phyloP scores from a whole-genome alignment of 2,888 invertebrate genomes.

The Stenichneumon culpator region DNA sequence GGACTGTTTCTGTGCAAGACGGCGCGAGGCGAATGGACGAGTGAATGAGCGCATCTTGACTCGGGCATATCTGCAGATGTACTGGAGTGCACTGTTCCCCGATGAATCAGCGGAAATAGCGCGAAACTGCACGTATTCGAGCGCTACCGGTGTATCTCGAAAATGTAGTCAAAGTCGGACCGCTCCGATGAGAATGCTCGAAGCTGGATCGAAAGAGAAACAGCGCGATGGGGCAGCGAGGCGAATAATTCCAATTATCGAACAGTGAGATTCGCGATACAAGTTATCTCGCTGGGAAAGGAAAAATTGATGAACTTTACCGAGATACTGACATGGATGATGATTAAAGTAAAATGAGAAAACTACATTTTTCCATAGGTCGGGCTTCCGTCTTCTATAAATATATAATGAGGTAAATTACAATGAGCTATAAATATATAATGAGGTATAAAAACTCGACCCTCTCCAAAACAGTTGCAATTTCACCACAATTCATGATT shows the following conservation, averaged over 20 bases:
- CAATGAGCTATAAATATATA: too few species aligned
- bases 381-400: background rate
- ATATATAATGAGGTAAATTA: too few species aligned
- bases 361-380: background rate
- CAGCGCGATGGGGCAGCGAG: background rate
- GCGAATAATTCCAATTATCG: background rate
- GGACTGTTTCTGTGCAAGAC: slow-evolving; percentile 6
- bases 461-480: too few species aligned
- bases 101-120: slow-evolving; percentile 41
- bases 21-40: slow-evolving; percentile 45
- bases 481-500: too few species aligned
- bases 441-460: too few species aligned
- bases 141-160: slow-evolving; percentile 40
- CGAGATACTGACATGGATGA: background rate
- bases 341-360: background rate
- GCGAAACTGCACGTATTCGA: background rate
- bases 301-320: background rate
- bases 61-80: slow-evolving; percentile 56
- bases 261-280: background rate
- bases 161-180: slow-evolving; percentile 64
- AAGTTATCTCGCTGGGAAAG: background rate
- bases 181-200: slow-evolving; percentile 13
- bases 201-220: slow-evolving; percentile 29
- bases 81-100: slow-evolving; percentile 56
- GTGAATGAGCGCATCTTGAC: slow-evolving; percentile 48